Evolutionary conservation across 1,140 invertebrate species (phyloP).

Genomic region (Vanessa atalanta): DNA sequence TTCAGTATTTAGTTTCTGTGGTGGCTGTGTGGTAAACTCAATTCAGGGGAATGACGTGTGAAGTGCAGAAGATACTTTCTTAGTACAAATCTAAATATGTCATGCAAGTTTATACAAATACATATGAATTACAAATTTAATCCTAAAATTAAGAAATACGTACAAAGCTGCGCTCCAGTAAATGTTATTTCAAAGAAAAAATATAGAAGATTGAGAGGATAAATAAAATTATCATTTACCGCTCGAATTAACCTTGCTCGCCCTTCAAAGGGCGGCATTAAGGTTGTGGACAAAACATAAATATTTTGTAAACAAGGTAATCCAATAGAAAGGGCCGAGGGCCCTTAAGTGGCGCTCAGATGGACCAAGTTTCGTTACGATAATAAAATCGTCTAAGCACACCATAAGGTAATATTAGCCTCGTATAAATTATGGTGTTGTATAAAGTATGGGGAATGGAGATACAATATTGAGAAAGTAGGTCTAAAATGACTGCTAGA

Average conservation of each 20-base stretch:
- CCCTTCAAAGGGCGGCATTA: slow-evolving; percentile 36
- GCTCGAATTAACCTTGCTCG: slow-evolving; percentile 32
- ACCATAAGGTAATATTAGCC: slow-evolving; percentile 13
- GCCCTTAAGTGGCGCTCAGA: slow-evolving; percentile 26
- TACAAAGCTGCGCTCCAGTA: not conserved
- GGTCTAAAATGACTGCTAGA: not conserved
- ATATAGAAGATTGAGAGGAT: slow-evolving; percentile 18
- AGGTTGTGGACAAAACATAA: slow-evolving; percentile 42
- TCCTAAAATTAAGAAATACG: not conserved
- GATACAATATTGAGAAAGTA: not conserved
- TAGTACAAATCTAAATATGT: no score
- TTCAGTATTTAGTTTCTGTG: no score
- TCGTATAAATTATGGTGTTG: slow-evolving; percentile 12
- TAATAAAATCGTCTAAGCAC: slow-evolving; percentile 25
- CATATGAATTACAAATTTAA: no score
- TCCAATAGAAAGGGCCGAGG: slow-evolving; percentile 37
- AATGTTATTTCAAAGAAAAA: slow-evolving; percentile 27
- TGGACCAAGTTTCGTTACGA: slow-evolving; percentile 19
- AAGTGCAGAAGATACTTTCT: no score
- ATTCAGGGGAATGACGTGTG: no score
- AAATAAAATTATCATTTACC: slow-evolving; percentile 38
- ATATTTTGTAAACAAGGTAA: slow-evolving; percentile 51
- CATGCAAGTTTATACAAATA: no score
- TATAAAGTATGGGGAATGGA: not conserved
- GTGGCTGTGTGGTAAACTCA: no score